phyloP scores from a whole-genome alignment of 2,888 invertebrate species.

The Melitaea athalia region DNA sequence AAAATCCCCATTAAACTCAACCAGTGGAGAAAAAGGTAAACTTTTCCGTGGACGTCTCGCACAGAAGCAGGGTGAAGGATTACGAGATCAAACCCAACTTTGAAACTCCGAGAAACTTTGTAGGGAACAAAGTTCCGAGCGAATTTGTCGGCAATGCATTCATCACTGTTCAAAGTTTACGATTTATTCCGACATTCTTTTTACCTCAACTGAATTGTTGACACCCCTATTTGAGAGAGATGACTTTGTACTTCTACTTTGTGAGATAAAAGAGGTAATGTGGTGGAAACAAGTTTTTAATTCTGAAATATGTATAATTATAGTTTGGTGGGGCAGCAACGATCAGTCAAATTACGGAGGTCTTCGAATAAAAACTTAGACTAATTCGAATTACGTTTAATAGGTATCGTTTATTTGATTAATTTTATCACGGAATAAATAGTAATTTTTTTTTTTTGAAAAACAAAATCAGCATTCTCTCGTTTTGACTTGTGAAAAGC shows the following conservation, averaged over 20 bases:
- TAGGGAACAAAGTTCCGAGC: slow-evolving; percentile 32
- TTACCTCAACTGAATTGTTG: slow-evolving; percentile 11
- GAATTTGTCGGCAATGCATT: slow-evolving; percentile 39
- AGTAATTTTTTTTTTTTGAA: too few species aligned
- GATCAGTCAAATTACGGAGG: too few species aligned
- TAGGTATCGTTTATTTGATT: too few species aligned
- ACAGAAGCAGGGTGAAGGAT: slow-evolving; percentile 25
- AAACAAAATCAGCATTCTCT: too few species aligned
- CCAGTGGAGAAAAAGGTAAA: slow-evolving; percentile 10
- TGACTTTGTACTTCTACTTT: not conserved
- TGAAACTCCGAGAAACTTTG: slow-evolving; percentile 30
- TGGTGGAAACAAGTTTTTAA: not conserved
- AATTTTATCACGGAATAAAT: too few species aligned
- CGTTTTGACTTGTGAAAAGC: too few species aligned
- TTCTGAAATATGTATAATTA: too few species aligned
- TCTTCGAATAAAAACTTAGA: too few species aligned
- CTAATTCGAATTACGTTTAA: too few species aligned
- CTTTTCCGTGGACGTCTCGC: slow-evolving; percentile 8
- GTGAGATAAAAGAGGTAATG: not conserved
- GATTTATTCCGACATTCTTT: slow-evolving; percentile 30
- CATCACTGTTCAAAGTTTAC: slow-evolving; percentile 36
- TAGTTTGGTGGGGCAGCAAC: too few species aligned
- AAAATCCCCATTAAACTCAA: not conserved
- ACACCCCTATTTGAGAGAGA: slow-evolving; percentile 19
- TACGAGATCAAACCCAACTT: slow-evolving; percentile 36